Base-by-base conservation (phyloP, 2,113 vertebrate species). In the Strix uralensis region DNA sequence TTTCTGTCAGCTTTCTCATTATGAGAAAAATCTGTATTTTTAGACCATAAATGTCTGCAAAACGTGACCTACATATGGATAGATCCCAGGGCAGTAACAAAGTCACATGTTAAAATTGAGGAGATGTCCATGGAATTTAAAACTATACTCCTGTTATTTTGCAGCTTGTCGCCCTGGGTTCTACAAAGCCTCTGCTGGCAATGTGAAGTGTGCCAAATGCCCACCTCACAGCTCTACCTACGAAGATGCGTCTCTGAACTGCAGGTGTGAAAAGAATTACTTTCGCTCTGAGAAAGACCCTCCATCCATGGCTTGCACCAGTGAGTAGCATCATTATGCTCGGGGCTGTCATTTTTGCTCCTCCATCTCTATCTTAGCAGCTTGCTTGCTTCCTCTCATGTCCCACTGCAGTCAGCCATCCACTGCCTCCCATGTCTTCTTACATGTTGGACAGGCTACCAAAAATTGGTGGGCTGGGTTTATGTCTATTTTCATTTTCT, bases 231-330 rank as follows among this genome's bases (percentile, higher is more conserved):
- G 99, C 84, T 98, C 99, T 79, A 98, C 99, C 29, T 98, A 98
- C 3, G 98, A 99, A 96, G 99, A 99, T 70, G 99, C 99, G 9
- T 98, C 99, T 74, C 93, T 98, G 95, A 98, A 99, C 98, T 99
- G 99, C 95, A 98, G 97, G 97, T 99, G 99, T 97, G 99, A 99
- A 98, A 99, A 99, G 97, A 99, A 99, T 98, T 99, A 99, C 98
- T 99, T 99, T 98, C 98, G 99, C 47, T 98, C 99, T 59, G 99
- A 99, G 65, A 99, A 98, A 97, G 99, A 99, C 95, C 98, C 99
- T 86, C 98, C 98, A 96, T 99, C 99, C 96, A 99, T 99, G 99
- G 99, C 99, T 98, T 99, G 99, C 96, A 99, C 99, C 95, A 99
- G 99, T 99, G 98, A 98, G 99, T 98, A 98, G 96, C 94, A 74